Evolutionary conservation across 2,888 invertebrate genomes (phyloP).

Genomic region (Lasioglossum malachurum): DNA sequence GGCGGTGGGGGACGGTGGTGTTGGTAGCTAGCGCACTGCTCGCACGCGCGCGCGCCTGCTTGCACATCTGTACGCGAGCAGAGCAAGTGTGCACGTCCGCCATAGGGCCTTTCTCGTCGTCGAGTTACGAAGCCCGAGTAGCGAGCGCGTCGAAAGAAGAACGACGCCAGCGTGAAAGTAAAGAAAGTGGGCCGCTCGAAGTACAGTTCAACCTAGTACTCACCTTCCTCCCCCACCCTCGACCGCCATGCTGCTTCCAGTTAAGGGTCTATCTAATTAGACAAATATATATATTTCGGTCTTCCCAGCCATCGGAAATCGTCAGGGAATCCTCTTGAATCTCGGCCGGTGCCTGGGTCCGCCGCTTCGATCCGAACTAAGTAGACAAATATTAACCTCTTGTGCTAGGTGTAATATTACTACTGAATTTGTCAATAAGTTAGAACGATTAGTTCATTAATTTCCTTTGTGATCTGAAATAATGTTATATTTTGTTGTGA

Average conservation of each 20-base stretch:
- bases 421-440: too few relatives aligned
- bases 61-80: slow-evolving; percentile 4
- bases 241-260: slow-evolving; percentile 15
- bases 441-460: too few relatives aligned
- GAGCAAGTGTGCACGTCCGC: slow-evolving; percentile 56
- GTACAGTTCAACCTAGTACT: slow-evolving; percentile 68
- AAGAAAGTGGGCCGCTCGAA: slow-evolving; percentile 80
- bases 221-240: slow-evolving; percentile 13
- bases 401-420: too few relatives aligned
- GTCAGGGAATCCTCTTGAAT: neutral
- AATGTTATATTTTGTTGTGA: too few relatives aligned
- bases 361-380: neutral
- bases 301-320: neutral
- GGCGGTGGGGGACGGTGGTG: slow-evolving; percentile 4
- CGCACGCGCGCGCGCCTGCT: slow-evolving; percentile 10
- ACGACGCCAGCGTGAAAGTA: slow-evolving; percentile 78
- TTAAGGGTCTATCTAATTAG: slow-evolving; percentile 17
- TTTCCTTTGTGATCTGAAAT: too few relatives aligned
- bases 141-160: slow-evolving; percentile 68
- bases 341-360: neutral
- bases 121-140: slow-evolving; percentile 60
- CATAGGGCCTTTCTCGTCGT: slow-evolving; percentile 54
- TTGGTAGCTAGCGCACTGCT: slow-evolving; percentile 3
- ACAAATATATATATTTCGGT: neutral
- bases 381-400: too few relatives aligned